Evolutionary conservation across 2,888 invertebrate genomes (phyloP).

Genomic region (Apoderus coryli): DNA sequence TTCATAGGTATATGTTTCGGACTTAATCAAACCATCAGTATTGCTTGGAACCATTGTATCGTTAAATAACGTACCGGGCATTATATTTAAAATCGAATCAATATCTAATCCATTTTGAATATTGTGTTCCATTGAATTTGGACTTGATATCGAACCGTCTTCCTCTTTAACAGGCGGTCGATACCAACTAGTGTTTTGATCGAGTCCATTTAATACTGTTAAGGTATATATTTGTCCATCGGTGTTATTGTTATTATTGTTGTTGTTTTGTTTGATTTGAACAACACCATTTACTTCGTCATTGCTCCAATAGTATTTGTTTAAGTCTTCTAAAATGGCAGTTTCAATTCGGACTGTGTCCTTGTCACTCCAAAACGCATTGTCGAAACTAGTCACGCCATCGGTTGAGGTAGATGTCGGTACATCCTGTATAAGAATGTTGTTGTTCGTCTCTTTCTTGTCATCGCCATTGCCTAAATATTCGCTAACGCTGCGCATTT

Average conservation of each 20-base stretch:
- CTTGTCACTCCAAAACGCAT: slow-evolving; percentile 55
- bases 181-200: slow-evolving; percentile 34
- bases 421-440: slow-evolving; percentile 26
- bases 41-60: not conserved
- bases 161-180: slow-evolving; percentile 48
- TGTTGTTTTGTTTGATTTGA: slow-evolving; percentile 17
- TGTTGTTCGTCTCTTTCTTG: slow-evolving; percentile 42
- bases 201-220: slow-evolving; percentile 70
- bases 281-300: slow-evolving; percentile 41
- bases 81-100: slow-evolving; percentile 65
- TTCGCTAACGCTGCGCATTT: slow-evolving; percentile 53
- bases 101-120: slow-evolving; percentile 51
- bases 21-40: slow-evolving; percentile 45
- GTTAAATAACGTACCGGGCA: no score
- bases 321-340: slow-evolving; percentile 69
- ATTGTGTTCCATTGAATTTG: slow-evolving; percentile 41
- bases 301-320: slow-evolving; percentile 70
- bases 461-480: slow-evolving; percentile 44
- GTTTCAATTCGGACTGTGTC: slow-evolving; percentile 57
- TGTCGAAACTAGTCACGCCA: slow-evolving; percentile 30
- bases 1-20: slow-evolving; percentile 59
- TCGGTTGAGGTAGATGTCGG: slow-evolving; percentile 32
- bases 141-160: slow-evolving; percentile 48
- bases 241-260: slow-evolving; percentile 38
- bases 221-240: slow-evolving; percentile 75